Evolutionary conservation across 2,888 invertebrate species (phyloP).

Genomic region (Synanthedon tipuliformis): DNA sequence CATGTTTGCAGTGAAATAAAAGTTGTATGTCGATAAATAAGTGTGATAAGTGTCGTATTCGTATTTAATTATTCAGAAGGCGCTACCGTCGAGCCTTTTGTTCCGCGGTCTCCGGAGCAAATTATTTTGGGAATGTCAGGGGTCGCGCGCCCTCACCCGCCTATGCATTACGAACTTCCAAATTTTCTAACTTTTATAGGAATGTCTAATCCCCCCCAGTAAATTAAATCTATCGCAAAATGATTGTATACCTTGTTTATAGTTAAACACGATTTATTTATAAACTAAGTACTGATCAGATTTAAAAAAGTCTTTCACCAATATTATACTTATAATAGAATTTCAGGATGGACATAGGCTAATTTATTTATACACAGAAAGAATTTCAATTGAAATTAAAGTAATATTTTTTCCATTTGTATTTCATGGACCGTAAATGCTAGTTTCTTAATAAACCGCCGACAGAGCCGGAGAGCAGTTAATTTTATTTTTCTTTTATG

Average conservation of each 20-base stretch:
- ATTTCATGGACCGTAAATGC: background rate
- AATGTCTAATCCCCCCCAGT: constrained; percentile 13
- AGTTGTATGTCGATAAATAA: background rate
- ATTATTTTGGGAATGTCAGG: constrained; percentile 8
- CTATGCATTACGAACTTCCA: constrained; percentile 16
- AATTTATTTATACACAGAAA: background rate
- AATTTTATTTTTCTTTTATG: no score
- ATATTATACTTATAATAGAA: no score
- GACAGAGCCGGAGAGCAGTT: no score
- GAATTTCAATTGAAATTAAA: constrained; percentile 13
- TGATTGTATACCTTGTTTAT: no score
- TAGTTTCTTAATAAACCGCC: no score
- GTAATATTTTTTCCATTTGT: constrained; percentile 6
- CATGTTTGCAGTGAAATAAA: background rate
- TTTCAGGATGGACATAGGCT: no score
- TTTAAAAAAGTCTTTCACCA: no score
- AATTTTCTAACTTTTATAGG: constrained; percentile 20
- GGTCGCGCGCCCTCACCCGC: constrained; percentile 9
- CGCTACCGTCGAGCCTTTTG: constrained; percentile 8
- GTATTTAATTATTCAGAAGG: constrained; percentile 12
- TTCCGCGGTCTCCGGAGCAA: constrained; percentile 4
- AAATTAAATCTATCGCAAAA: no score
- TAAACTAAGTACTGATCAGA: no score
- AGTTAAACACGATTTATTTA: no score
- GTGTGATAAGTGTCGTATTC: background rate